phyloP scores from a whole-genome alignment of 2,797 vertebrate species.

The Antennarius maculatus region DNA sequence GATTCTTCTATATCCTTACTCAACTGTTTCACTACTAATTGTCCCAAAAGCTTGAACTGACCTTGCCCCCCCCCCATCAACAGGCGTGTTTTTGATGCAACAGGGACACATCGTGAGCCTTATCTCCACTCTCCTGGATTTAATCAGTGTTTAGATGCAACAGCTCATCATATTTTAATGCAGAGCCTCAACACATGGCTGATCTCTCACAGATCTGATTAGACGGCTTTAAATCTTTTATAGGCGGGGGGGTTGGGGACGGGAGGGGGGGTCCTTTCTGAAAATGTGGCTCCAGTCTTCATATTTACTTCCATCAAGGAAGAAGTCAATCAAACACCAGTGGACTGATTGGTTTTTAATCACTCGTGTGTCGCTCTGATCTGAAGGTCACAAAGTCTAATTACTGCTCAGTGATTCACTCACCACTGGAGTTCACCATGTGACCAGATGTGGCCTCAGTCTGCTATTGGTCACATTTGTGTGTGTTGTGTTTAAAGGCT shows the following conservation, averaged over 20 bases:
- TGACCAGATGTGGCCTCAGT: no score
- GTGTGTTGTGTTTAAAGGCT: no score
- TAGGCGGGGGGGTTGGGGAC: not conserved
- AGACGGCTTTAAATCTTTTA: constrained; percentile 24
- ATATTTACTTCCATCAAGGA: constrained; percentile 11
- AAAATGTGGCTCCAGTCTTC: constrained; percentile 1
- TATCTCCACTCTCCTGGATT: constrained; percentile 7
- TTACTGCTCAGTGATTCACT: no score
- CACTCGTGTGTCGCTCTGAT: not conserved
- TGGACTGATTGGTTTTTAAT: not conserved
- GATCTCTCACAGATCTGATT: constrained; percentile 7
- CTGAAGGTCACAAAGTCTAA: no score
- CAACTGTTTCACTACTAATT: not conserved
- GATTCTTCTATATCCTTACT: not conserved
- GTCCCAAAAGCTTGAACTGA: not conserved
- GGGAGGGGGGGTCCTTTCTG: not conserved
- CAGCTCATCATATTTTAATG: constrained; percentile 28
- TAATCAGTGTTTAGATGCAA: constrained; percentile 18
- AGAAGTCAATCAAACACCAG: not conserved
- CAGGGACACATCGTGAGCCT: not conserved
- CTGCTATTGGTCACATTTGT: no score
- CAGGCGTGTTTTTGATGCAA: constrained; percentile 7
- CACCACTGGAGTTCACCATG: no score
- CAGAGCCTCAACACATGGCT: not conserved
- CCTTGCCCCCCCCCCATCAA: not conserved